These are phyloP conservation scores for Bombus sibiricus DNA, from an alignment of 1,140 invertebrate species.

Conservation along the genomic window DNA sequence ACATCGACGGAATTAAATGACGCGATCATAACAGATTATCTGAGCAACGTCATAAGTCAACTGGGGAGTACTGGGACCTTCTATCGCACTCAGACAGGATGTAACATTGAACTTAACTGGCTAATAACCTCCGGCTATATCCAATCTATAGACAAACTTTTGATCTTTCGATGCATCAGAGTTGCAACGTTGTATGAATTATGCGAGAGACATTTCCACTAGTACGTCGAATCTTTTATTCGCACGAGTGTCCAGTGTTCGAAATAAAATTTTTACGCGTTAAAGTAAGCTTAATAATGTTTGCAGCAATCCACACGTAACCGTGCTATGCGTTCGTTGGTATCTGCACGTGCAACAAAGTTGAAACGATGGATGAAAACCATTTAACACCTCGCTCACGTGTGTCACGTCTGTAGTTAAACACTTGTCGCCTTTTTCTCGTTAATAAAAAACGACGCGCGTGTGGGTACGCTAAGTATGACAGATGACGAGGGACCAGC, in stretches of 20 bases:
- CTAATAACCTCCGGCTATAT: constrained; percentile 71
- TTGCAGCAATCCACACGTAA: not conserved
- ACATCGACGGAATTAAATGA: constrained; percentile 30
- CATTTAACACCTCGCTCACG: not conserved
- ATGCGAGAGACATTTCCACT: not conserved
- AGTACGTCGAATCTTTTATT: not conserved
- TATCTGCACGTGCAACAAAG: not conserved
- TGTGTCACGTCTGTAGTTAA: constrained; percentile 16
- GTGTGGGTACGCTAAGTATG: constrained; percentile 16
- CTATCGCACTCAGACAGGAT: constrained; percentile 72
- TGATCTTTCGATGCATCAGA: not conserved
- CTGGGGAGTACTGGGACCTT: constrained; percentile 54
- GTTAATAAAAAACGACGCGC: constrained; percentile 31
- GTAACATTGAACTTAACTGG: constrained; percentile 80
- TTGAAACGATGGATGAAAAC: no score
- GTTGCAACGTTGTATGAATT: not conserved
- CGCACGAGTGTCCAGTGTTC: not conserved
- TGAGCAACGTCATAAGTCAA: constrained; percentile 51
- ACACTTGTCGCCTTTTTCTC: constrained; percentile 26
- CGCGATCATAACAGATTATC: constrained; percentile 57
- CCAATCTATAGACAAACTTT: constrained; percentile 53
- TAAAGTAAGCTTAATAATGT: not conserved
- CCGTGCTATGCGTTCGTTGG: not conserved
- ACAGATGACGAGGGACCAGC: constrained; percentile 31
- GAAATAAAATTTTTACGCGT: not conserved